Percentiles rank a stretch among this genome's conserved stretches.
Conservation (phyloP, 1,140 invertebrate genomes). For the Agrypnia vestita region DNA sequence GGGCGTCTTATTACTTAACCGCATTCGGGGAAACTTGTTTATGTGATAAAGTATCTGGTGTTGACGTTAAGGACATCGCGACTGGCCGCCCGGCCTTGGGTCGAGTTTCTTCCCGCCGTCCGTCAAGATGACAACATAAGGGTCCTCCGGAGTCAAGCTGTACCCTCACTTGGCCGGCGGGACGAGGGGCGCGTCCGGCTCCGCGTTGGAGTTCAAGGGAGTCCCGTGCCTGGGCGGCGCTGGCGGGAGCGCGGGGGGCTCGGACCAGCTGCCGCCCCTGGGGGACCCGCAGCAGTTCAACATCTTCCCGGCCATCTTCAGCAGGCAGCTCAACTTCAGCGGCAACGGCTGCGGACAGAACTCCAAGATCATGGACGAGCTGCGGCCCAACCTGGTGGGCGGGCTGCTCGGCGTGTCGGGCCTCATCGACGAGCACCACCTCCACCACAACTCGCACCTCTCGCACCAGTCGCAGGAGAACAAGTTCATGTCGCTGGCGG, state of each 20-base stretch:
- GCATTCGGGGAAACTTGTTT: too few species aligned
- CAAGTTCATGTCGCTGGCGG: slow-evolving; percentile 69
- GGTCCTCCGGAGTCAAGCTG: slow-evolving; percentile 45
- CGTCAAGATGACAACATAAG: slow-evolving; percentile 37
- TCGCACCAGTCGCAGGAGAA: slow-evolving; percentile 68
- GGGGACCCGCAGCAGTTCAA: slow-evolving; percentile 86
- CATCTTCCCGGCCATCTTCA: slow-evolving; percentile 91
- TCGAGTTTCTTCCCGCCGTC: not conserved
- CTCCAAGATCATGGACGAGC: slow-evolving; percentile 87
- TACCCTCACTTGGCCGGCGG: slow-evolving; percentile 53
- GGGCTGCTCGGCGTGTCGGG: slow-evolving; percentile 84
- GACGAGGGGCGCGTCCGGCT: slow-evolving; percentile 63
- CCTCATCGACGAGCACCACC: slow-evolving; percentile 84
- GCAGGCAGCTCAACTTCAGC: slow-evolving; percentile 87
- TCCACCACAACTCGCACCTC: slow-evolving; percentile 68
- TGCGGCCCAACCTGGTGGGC: slow-evolving; percentile 84
- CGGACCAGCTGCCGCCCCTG: slow-evolving; percentile 73
- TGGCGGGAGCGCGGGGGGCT: slow-evolving; percentile 70
- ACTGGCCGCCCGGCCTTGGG: too few species aligned
- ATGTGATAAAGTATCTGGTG: too few species aligned
- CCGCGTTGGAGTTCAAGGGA: slow-evolving; percentile 74
- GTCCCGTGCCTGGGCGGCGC: slow-evolving; percentile 68
- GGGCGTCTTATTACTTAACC: too few species aligned
- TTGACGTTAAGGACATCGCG: too few species aligned
- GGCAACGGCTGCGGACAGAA: slow-evolving; percentile 78